Percentiles rank a stretch among this genome's conserved stretches.
Evolutionary conservation across 1,140 invertebrate species (phyloP).

Genomic region (Gonioctena quinquepunctata): DNA sequence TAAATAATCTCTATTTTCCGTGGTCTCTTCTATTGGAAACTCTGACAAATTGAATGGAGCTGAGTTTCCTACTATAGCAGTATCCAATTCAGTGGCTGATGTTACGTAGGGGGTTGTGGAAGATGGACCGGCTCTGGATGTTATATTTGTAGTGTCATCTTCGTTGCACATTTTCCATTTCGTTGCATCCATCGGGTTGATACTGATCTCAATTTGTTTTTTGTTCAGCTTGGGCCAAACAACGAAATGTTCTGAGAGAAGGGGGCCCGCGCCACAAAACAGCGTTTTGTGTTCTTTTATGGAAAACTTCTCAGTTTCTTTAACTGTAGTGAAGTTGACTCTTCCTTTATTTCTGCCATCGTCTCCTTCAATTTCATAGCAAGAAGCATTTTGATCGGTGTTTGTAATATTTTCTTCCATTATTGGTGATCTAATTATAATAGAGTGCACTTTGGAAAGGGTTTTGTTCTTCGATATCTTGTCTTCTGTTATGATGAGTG

Average conservation of each 20-base stretch:
- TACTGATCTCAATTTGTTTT: slow-evolving; percentile 18
- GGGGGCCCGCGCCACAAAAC: slow-evolving; percentile 14
- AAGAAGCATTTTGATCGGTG: background rate
- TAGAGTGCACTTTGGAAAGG: background rate
- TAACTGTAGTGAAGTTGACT: slow-evolving; percentile 13
- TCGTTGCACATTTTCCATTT: background rate
- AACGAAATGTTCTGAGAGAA: slow-evolving; percentile 10
- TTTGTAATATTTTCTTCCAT: background rate
- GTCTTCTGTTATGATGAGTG: slow-evolving; percentile 12
- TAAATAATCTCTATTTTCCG: background rate
- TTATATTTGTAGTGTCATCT: background rate
- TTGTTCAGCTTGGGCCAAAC: slow-evolving; percentile 11
- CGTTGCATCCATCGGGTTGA: background rate
- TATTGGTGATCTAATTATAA: background rate
- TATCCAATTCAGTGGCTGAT: background rate
- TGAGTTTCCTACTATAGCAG: background rate
- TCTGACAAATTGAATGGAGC: background rate
- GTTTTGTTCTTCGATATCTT: background rate
- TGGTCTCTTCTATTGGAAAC: background rate
- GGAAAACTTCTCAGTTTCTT: background rate
- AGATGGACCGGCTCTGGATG: background rate
- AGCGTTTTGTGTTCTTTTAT: slow-evolving; percentile 20
- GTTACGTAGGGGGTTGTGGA: background rate
- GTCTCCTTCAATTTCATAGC: background rate
- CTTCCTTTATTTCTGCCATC: background rate